Conservation (phyloP, 1,140 invertebrate genomes). For the Eumaeus atala region DNA sequence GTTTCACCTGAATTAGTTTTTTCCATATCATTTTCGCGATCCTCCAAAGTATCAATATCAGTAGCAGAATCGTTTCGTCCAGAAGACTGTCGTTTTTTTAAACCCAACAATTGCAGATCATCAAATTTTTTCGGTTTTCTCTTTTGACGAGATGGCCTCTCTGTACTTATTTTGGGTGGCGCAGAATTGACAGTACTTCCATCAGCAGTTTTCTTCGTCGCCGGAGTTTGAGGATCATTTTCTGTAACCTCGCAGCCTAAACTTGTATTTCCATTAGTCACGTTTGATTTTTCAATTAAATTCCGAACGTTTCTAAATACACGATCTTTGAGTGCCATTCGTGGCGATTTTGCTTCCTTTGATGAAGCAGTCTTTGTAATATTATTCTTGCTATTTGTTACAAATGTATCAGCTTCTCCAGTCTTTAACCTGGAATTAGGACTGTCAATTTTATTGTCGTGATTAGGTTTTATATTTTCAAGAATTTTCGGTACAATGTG, state of each 20-base stretch:
- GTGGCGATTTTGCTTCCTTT: constrained; percentile 39
- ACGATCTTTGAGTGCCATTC: constrained; percentile 57
- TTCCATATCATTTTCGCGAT: constrained; percentile 13
- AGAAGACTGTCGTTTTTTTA: constrained; percentile 40
- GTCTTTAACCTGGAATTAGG: constrained; percentile 21
- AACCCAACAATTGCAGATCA: constrained; percentile 38
- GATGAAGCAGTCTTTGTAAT: neutral
- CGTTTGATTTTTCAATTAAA: constrained; percentile 47
- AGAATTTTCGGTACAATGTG: constrained; percentile 57
- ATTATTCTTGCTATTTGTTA: neutral
- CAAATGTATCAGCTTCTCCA: constrained; percentile 17
- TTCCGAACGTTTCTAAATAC: constrained; percentile 56
- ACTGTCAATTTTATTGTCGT: constrained; percentile 25
- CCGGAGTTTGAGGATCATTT: constrained; percentile 38
- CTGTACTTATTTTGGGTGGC: constrained; percentile 38
- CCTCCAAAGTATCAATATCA: constrained; percentile 12
- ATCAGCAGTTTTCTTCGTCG: constrained; percentile 21
- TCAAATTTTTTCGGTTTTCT: constrained; percentile 68
- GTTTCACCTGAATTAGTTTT: constrained; percentile 10
- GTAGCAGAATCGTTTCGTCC: constrained; percentile 25
- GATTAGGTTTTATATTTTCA: constrained; percentile 42
- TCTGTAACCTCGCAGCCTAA: constrained; percentile 24
- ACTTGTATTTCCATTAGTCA: constrained; percentile 28
- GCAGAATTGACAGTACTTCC: constrained; percentile 38
- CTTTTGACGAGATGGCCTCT: constrained; percentile 59